Conservation (phyloP, 2,797 vertebrate species). For the Fundulus diaphanus region DNA sequence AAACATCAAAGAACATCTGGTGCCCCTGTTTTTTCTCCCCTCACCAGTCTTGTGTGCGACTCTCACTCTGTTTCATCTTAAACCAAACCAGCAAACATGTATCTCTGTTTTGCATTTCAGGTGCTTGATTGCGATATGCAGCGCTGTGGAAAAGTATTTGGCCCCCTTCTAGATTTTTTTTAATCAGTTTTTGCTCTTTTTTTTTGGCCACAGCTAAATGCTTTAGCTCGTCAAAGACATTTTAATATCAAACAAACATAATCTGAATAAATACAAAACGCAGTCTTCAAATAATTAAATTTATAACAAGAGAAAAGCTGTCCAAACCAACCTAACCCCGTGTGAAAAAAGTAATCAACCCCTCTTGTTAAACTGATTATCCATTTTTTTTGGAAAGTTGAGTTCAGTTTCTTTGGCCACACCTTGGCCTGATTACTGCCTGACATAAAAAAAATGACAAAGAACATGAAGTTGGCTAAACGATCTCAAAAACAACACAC, state of each 20-base stretch:
- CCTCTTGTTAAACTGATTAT: neutral
- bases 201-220: neutral
- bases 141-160: conserved; percentile 3
- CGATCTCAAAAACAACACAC: neutral
- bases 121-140: conserved; percentile 55
- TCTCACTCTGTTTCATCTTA: conserved; percentile 78
- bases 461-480: too few species aligned
- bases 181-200: neutral
- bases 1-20: conserved; percentile 99
- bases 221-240: neutral
- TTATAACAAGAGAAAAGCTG: neutral
- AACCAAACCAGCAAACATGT: conserved; percentile 69
- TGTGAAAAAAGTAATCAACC: neutral
- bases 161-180: neutral
- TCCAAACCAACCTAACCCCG: neutral
- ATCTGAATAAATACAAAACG: neutral
- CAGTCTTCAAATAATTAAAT: neutral
- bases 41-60: conserved; percentile 90
- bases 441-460: neutral
- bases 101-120: conserved; percentile 72
- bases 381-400: neutral
- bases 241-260: neutral
- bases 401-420: neutral
- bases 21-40: conserved; percentile 91
- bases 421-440: neutral